These are phyloP conservation scores for Hypothenemus hampei DNA, from an alignment of 1,140 invertebrate species.

Conservation along the genomic window DNA sequence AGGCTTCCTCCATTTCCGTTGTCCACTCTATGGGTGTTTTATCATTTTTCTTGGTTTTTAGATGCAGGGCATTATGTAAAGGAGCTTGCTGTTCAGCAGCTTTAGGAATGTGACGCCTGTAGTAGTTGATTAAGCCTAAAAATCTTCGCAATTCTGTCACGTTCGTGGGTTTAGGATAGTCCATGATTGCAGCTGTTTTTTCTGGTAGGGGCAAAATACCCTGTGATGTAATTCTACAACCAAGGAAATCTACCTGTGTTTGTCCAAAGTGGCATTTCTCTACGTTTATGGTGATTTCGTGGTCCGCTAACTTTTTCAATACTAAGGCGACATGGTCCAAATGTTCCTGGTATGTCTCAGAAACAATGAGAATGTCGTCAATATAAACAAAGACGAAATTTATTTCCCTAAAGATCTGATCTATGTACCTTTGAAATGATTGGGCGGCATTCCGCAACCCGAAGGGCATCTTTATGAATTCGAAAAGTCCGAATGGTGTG, in stretches of 20 bases:
- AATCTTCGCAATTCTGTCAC: conserved; percentile 1
- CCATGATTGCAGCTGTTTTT: not conserved
- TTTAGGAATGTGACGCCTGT: conserved; percentile 34
- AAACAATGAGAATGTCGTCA: too few relatives aligned
- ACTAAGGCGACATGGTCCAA: too few relatives aligned
- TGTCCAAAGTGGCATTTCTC: not conserved
- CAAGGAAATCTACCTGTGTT: not conserved
- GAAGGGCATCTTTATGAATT: too few relatives aligned
- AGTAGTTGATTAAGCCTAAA: conserved; percentile 41
- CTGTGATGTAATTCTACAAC: not conserved
- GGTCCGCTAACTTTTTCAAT: too few relatives aligned
- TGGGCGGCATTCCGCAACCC: too few relatives aligned
- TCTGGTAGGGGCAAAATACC: not conserved
- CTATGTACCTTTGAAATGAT: too few relatives aligned
- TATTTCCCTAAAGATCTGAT: too few relatives aligned
- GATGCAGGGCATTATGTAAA: conserved; percentile 7
- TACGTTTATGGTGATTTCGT: not conserved
- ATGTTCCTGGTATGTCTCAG: too few relatives aligned
- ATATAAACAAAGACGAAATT: too few relatives aligned
- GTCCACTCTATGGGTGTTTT: not conserved
- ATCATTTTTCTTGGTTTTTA: not conserved
- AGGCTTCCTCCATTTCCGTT: not conserved
- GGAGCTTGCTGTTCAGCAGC: conserved; percentile 31
- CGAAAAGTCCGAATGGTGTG: too few relatives aligned
- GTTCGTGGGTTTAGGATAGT: not conserved